Base-by-base conservation (phyloP, 2,797 vertebrate genomes). In the Rhadinocentrus ornatus region DNA sequence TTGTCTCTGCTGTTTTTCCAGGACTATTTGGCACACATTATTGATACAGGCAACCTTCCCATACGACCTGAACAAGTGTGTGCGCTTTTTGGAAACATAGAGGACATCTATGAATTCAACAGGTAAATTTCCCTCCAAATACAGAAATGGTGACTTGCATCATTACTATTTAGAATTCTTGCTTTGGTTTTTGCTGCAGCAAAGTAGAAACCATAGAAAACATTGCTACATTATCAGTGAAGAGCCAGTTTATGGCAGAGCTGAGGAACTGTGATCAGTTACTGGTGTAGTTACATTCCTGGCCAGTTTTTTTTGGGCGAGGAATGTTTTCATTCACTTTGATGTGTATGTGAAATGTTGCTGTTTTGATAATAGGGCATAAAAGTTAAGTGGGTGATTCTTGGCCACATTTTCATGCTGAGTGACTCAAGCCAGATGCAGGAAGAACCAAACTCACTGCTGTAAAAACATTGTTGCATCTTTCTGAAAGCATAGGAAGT, bases 21-120 rank as follows among this genome's bases (percentile, higher is more conserved):
- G 98, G 97, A 98, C 84, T 99, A 99, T 88, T 92, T 99, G 85
- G 95, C 96, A 77, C 95, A 96, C 87, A 98, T 99, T 78, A 99
- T 99, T 0, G 98, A 99, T 1, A 86, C 88, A 0, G 84, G 85
- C 20, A 94, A 95, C 74, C 95, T 97, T 2, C 94, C 96, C 50
- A 96, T 99, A 79, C 92, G 89, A 3, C 97, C 97, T 0, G 97
- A 99, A 66, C 97, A 99, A 87, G 97, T 99, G 81, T 96, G 95
- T 3, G 95, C 94, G 0, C 95, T 99, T 54, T 99, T 99, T 12
- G 97, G 98, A 73, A 99, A 99, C 91, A 99, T 99, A 32, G 97
- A 99, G 83, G 96, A 95, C 90, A 98, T 99, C 88, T 99, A 99
- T 0, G 97, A 96, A 77, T 96, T 99, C 78, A 99, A 98, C 94